Conservation (phyloP, 2,888 invertebrate species). For the Myopa testacea region DNA sequence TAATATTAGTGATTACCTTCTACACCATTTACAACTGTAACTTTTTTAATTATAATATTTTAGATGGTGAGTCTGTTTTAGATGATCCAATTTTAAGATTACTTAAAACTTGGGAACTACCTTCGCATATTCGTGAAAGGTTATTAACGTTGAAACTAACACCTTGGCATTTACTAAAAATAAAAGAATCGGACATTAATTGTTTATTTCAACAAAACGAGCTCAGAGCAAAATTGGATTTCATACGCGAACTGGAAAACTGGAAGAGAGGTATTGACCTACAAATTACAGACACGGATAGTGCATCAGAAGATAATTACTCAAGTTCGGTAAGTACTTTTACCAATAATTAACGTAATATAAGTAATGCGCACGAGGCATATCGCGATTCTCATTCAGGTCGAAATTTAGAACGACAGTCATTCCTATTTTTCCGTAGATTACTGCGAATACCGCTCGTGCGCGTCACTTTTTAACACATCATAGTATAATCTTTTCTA, state of each 20-base stretch:
- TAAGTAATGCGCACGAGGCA: neutral
- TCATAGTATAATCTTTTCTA: neutral
- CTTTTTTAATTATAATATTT: no score
- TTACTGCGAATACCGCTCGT: no score
- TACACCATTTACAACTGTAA: no score
- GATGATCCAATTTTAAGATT: no score
- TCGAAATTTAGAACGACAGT: neutral
- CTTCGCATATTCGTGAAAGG: neutral
- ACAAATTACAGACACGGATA: neutral
- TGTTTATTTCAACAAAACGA: neutral
- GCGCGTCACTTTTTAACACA: no score
- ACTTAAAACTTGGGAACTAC: no score
- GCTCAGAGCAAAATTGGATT: neutral
- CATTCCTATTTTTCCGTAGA: neutral
- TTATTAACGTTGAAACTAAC: neutral
- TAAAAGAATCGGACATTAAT: neutral
- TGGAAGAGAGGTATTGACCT: neutral
- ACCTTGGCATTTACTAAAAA: neutral
- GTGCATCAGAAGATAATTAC: neutral
- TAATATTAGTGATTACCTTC: no score
- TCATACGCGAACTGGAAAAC: no score
- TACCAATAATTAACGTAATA: neutral
- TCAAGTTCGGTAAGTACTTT: conserved; percentile 9
- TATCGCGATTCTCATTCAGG: neutral
- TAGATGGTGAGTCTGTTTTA: no score